phyloP scores from a whole-genome alignment of 2,797 vertebrate species.

The Labeo calbasu region DNA sequence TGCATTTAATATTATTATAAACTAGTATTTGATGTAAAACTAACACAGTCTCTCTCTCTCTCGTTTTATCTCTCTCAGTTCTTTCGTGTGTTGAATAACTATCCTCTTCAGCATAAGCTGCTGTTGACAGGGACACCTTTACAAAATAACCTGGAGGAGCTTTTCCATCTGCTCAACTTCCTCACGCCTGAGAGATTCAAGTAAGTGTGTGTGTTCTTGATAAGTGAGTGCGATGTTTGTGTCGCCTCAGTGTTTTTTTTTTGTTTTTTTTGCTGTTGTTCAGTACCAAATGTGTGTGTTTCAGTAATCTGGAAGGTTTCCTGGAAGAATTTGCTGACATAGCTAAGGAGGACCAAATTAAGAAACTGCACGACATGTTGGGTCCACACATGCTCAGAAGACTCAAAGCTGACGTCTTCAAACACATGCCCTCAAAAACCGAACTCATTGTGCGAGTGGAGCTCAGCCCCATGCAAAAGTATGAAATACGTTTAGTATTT shows the following conservation, averaged over 20 bases:
- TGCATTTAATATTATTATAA: background rate
- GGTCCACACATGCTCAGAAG: constrained; percentile 97
- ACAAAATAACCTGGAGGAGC: constrained; percentile 97
- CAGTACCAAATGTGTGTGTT: constrained; percentile 38
- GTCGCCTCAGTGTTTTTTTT: background rate
- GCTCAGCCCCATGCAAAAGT: constrained; percentile 98
- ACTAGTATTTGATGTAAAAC: background rate
- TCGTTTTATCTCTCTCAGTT: constrained; percentile 76
- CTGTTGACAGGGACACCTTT: constrained; percentile 95
- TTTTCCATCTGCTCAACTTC: constrained; percentile 97
- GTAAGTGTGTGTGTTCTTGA: constrained; percentile 74
- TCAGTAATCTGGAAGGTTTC: constrained; percentile 95
- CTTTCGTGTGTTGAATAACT: constrained; percentile 95
- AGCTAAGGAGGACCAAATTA: constrained; percentile 99
- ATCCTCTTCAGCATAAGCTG: constrained; percentile 95
- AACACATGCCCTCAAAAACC: constrained; percentile 98
- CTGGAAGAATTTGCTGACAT: constrained; percentile 99
- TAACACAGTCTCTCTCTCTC: background rate
- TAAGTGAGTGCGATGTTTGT: background rate
- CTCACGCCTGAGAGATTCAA: constrained; percentile 95
- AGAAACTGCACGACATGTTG: constrained; percentile 98
- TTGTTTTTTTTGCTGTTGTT: background rate
- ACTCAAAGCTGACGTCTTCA: constrained; percentile 98
- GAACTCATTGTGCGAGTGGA: constrained; percentile 97
- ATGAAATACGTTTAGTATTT: constrained; percentile 57